These are phyloP conservation scores for Stenchaetothrips biformis DNA, from an alignment of 2,888 invertebrate genomes.

Conservation along the genomic window DNA sequence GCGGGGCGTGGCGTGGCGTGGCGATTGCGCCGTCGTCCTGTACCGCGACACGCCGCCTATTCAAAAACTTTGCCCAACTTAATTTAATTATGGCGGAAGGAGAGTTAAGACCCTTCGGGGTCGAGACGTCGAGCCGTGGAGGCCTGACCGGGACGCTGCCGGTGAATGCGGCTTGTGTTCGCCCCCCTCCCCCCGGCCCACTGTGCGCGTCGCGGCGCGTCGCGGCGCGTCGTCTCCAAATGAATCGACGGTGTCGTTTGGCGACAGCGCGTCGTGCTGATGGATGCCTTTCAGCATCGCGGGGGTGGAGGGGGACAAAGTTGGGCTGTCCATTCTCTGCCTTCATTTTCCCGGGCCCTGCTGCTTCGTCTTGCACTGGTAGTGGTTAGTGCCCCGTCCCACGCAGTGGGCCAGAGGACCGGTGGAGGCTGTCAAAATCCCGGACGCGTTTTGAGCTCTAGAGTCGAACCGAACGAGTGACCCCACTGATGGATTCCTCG, in stretches of 20 bases:
- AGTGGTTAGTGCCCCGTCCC: no score
- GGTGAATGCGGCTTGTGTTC: neutral
- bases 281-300: neutral
- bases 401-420: no score
- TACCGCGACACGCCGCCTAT: slow-evolving; percentile 9
- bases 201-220: neutral
- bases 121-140: neutral
- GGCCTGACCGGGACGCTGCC: neutral
- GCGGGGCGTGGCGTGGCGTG: no score
- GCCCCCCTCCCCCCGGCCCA: neutral
- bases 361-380: no score
- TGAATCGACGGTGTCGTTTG: neutral
- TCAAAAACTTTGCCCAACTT: slow-evolving; percentile 13
- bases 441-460: no score
- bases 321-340: neutral
- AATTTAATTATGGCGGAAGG: slow-evolving; percentile 11
- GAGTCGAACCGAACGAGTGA: no score
- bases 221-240: neutral
- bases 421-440: no score
- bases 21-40: neutral
- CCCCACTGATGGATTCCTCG: no score
- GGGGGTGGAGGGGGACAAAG: neutral
- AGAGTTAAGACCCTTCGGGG: slow-evolving; percentile 3
- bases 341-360: no score
- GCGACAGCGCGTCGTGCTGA: neutral